Evolutionary conservation across 1,140 invertebrate genomes (phyloP).

Genomic region (Pollicipes pollicipes): DNA sequence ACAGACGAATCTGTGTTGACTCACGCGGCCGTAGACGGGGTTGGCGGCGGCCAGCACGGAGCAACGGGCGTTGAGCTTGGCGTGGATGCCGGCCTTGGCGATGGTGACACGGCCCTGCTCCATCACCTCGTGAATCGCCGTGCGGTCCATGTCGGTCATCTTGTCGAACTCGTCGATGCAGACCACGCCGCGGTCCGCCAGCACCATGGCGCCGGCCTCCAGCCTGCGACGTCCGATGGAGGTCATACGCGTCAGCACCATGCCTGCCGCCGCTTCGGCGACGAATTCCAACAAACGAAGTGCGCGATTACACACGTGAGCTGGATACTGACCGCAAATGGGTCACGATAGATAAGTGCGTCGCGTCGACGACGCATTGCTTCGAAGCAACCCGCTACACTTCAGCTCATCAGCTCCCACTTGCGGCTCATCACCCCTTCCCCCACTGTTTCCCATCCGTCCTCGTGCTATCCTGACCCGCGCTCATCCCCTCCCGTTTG

Average conservation of each 20-base stretch:
- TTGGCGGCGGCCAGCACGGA: slow-evolving; percentile 97
- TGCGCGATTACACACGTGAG: slow-evolving; percentile 4
- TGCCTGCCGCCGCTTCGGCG: slow-evolving; percentile 1
- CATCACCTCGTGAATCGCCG: slow-evolving; percentile 82
- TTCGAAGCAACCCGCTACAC: too few relatives aligned
- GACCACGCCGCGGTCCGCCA: slow-evolving; percentile 92
- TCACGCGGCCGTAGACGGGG: slow-evolving; percentile 81
- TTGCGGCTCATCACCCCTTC: too few relatives aligned
- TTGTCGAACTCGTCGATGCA: slow-evolving; percentile 99
- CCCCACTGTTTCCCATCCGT: too few relatives aligned
- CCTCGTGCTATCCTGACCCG: too few relatives aligned
- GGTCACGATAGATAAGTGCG: too few relatives aligned
- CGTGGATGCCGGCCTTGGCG: slow-evolving; percentile 96
- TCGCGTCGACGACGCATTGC: too few relatives aligned
- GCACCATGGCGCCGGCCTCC: slow-evolving; percentile 98
- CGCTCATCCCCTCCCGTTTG: too few relatives aligned
- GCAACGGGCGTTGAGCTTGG: slow-evolving; percentile 90
- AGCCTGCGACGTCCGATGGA: slow-evolving; percentile 44
- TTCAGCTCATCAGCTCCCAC: too few relatives aligned
- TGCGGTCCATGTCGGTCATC: slow-evolving; percentile 99
- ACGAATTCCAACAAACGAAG: slow-evolving; percentile 1
- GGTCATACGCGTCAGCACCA: slow-evolving; percentile 7
- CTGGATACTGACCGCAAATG: too few relatives aligned
- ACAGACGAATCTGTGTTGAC: not conserved
- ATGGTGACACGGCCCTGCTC: slow-evolving; percentile 68